Evolutionary conservation across 2,797 vertebrate genomes (phyloP).

Genomic region (Gymnodraco acuticeps): DNA sequence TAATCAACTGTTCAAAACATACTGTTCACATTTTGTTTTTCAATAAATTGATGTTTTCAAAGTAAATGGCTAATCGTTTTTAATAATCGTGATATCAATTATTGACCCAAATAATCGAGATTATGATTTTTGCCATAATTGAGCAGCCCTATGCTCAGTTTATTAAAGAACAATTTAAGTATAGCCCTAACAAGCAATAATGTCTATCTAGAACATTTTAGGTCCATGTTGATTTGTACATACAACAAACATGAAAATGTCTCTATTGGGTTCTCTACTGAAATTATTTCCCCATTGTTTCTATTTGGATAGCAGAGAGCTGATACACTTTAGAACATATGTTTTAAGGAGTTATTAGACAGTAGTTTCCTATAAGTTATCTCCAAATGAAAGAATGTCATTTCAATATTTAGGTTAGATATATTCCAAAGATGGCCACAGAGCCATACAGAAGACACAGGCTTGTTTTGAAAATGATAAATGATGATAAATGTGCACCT

Average conservation of each 20-base stretch:
- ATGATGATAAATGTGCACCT: too few relatives aligned
- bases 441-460: background rate
- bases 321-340: background rate
- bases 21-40: too few relatives aligned
- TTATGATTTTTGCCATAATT: too few relatives aligned
- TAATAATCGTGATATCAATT: too few relatives aligned
- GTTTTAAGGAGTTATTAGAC: background rate
- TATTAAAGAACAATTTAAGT: conserved; percentile 59
- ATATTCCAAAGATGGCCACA: conserved; percentile 1
- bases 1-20: too few relatives aligned
- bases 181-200: conserved; percentile 40
- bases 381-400: background rate
- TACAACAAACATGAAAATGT: conserved; percentile 3
- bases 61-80: too few relatives aligned
- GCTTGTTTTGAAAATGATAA: conserved; percentile 6
- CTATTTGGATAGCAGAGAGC: background rate
- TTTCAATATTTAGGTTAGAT: conserved; percentile 1
- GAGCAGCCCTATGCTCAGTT: conserved; percentile 27
- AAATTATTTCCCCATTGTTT: background rate
- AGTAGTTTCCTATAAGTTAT: background rate
- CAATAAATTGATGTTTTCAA: too few relatives aligned
- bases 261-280: background rate
- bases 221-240: conserved; percentile 9
- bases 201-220: conserved; percentile 18
- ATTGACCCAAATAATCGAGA: too few relatives aligned